phyloP scores from a whole-genome alignment of 2,888 invertebrate genomes.

The Andrena bicolor region DNA sequence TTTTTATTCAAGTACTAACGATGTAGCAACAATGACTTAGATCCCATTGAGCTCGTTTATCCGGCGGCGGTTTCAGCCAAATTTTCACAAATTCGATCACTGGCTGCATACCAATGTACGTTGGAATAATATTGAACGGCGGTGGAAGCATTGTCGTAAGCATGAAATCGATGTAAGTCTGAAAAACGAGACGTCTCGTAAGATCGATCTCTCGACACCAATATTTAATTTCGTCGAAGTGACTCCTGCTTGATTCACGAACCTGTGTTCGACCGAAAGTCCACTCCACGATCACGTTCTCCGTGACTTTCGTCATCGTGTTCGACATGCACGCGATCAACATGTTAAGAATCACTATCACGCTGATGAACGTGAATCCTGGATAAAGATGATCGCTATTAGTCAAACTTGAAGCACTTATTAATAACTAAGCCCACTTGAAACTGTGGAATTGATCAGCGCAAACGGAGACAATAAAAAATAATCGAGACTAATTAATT shows the following conservation, averaged over 20 bases:
- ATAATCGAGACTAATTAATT: too few relatives aligned
- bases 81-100: constrained; percentile 86
- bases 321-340: constrained; percentile 93
- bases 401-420: not conserved
- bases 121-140: constrained; percentile 90
- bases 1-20: constrained; percentile 66
- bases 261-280: constrained; percentile 90
- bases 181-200: constrained; percentile 30
- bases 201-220: not conserved
- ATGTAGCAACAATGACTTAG: constrained; percentile 85
- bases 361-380: constrained; percentile 89
- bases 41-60: constrained; percentile 85
- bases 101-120: constrained; percentile 85
- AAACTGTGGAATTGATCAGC: too few relatives aligned
- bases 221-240: not conserved
- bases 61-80: constrained; percentile 80
- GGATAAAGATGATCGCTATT: constrained; percentile 47
- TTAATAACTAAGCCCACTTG: too few relatives aligned
- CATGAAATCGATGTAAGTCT: constrained; percentile 91
- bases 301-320: constrained; percentile 90
- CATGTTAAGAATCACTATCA: constrained; percentile 92
- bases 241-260: not conserved
- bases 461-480: too few relatives aligned
- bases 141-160: constrained; percentile 89
- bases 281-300: constrained; percentile 91